Evolutionary conservation across 2,888 invertebrate genomes (phyloP).

Genomic region (Clostera curtula): DNA sequence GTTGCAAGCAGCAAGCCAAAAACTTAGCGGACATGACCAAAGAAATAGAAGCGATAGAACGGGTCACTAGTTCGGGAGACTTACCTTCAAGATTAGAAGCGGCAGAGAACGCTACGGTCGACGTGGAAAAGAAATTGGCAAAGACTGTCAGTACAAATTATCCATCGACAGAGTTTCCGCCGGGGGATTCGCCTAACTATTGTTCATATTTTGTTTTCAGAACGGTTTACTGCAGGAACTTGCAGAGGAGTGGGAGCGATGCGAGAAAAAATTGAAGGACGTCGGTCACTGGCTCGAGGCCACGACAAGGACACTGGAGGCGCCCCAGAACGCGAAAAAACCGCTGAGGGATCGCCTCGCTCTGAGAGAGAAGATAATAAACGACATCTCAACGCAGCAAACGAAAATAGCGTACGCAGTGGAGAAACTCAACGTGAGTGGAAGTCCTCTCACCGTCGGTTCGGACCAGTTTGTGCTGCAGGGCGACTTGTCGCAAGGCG

Average conservation of each 20-base stretch:
- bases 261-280: constrained; percentile 94
- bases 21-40: constrained; percentile 94
- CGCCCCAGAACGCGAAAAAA: constrained; percentile 89
- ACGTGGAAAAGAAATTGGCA: constrained; percentile 87
- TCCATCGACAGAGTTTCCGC: neutral
- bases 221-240: constrained; percentile 92
- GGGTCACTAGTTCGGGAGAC: constrained; percentile 89
- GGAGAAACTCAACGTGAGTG: constrained; percentile 89
- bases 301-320: constrained; percentile 83
- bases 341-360: constrained; percentile 91
- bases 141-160: constrained; percentile 81
- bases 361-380: constrained; percentile 88
- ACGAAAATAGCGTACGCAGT: constrained; percentile 91
- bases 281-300: constrained; percentile 93
- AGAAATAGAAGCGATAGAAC: constrained; percentile 88
- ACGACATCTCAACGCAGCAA: constrained; percentile 91
- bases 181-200: constrained; percentile 3
- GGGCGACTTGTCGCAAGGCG: too few relatives aligned
- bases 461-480: too few relatives aligned
- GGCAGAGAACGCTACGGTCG: constrained; percentile 89
- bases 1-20: constrained; percentile 90
- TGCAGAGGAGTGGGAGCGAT: constrained; percentile 96
- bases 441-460: too few relatives aligned
- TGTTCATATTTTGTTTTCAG: constrained; percentile 64
- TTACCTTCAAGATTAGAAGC: constrained; percentile 89